Base-by-base conservation (phyloP, 2,797 vertebrate species). In the Sternarchorhynchus goeldii region DNA sequence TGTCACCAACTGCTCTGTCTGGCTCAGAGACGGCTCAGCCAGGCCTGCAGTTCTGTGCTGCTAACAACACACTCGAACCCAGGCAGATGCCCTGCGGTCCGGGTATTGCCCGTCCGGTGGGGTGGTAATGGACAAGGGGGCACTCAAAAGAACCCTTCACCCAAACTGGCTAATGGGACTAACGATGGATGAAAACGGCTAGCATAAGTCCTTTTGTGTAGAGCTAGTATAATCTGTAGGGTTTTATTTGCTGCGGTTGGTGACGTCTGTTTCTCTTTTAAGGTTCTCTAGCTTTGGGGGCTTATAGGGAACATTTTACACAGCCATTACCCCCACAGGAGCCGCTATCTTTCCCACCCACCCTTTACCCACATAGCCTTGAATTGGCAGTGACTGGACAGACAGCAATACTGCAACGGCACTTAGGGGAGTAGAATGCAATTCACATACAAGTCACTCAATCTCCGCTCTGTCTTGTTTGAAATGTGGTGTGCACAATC, bases 51-150 rank as follows among this genome's bases (percentile, higher is more conserved):
- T 56, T 32, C 5, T 36, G 34, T 60, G 21, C 12, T 57, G 50
- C 34, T 71, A 55, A 63, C 32, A 60, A 73, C 63, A 45, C 55
- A 18, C 17, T 29, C 20, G 53, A 57, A 53, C 66, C 66, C 17
- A 31, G 21, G 66, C 66, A 53, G 53, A 57, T 50, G 45, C 29
- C 32, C 62, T 53, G 70, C 8, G 57, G 73, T 73, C 62, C 25
- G 25, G 25, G 25, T 25, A 25, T 1, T 25, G 25, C 25, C 25
- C 25, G 25, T 25, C 25, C 68, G 68, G 75, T 53, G 36, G 50
- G 29, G 18, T 29, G 59, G 59, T 78, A 69, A 81, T 73, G 6
- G 34, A 45, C 29, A 16, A 66, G 20, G 36, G 21, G 39, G 29
- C 12, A 62, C 57, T 50, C 60, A 10, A 4, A 32, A 31, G 36